Evolutionary conservation across 2,888 invertebrate species (phyloP), one percentile per base, ranked within the genome.

Genomic region (Thelaira solivaga): DNA sequence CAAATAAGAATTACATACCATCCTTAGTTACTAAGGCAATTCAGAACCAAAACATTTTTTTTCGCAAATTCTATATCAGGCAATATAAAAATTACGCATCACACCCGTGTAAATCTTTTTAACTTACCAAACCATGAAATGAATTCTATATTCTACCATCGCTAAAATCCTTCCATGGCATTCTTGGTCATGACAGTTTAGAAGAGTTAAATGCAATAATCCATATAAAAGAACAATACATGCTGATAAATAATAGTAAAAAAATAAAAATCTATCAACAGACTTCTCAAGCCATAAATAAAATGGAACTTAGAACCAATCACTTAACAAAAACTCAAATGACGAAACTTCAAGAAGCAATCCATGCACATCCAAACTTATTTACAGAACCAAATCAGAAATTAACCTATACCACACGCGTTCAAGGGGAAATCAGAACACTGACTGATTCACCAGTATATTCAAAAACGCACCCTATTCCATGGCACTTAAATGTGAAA

Each of bases 291-390:
- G 31, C 61, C 1, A 16, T 61, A 13, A 45, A 61, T 13, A 61
- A 61, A 45, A 45, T 61, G 18, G 61, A 61, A 13, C 22, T 61
- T 34, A 61, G 45, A 61, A 61, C 45, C n/a, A 43, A 20, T 4
- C 59, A 61, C 16, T 45, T 61, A n/a, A n/a, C n/a, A n/a, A n/a
- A n/a, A n/a, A n/a, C 43, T 7, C 59, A n/a, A n/a, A n/a, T n/a
- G n/a, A n/a, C n/a, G n/a, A n/a, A n/a, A n/a, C n/a, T n/a, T n/a
- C n/a, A n/a, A n/a, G n/a, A n/a, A n/a, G n/a, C n/a, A n/a, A n/a
- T n/a, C n/a, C n/a, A n/a, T 6, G 26, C 11, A 6, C n/a, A 53
- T 20, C 34, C 34, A n/a, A 53, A 53, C 20, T 31, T 53, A n/a
- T 53, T 53, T 53, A 13, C 53, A 1, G 18, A 53, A 53, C 34